Conservation (phyloP, 2,888 invertebrate genomes). For the Pristionchus entomophagus region DNA sequence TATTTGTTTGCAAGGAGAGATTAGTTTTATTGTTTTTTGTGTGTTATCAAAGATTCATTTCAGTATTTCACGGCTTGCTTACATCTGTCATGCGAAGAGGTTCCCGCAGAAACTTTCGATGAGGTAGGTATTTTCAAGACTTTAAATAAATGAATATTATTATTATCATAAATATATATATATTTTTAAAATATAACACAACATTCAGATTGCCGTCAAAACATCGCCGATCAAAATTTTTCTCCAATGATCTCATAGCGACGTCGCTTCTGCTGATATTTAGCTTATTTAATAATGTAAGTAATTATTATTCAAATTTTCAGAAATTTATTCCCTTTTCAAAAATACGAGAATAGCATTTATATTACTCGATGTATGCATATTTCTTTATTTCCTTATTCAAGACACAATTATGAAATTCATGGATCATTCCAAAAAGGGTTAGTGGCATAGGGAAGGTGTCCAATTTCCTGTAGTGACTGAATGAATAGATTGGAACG, state of each 20-base stretch:
- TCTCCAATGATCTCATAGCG: slow-evolving; percentile 26
- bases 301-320: neutral
- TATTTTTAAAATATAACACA: neutral
- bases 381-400: too few relatives aligned
- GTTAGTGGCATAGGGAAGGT: slow-evolving; percentile 11
- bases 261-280: neutral
- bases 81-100: slow-evolving; percentile 27
- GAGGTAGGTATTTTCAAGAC: neutral
- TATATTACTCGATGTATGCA: too few relatives aligned
- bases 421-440: slow-evolving; percentile 14
- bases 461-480: slow-evolving; percentile 19
- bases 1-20: neutral
- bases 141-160: neutral
- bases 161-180: neutral
- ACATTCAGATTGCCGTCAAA: neutral
- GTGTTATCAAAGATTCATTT: neutral
- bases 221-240: neutral
- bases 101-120: slow-evolving; percentile 14
- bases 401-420: neutral
- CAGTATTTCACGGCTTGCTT: neutral
- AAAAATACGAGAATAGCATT: too few relatives aligned
- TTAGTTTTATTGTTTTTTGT: neutral
- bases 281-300: slow-evolving; percentile 23
- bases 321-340: too few relatives aligned
- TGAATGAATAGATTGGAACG: slow-evolving; percentile 36